Evolutionary conservation across 2,888 invertebrate species (phyloP), one percentile per base, ranked within the genome.

Genomic region (Melieria omissa): DNA sequence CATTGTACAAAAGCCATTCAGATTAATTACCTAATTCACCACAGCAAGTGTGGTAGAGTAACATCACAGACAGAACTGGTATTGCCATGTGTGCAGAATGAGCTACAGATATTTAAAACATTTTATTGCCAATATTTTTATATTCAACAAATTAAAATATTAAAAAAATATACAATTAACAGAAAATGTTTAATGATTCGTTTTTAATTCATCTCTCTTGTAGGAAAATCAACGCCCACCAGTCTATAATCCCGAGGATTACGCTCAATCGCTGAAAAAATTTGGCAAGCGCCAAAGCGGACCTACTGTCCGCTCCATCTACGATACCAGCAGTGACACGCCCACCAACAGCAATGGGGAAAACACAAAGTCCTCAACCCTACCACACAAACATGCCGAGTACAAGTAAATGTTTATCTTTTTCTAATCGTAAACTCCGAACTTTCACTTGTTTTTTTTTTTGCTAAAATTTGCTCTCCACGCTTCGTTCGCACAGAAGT

Each of bases 221-320:
- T 42, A 94, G 93, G 94, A 95, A 83, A 93, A 94, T 79, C 92
- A 94, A 81, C 90, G 95, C 58, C 95, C 96, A 46, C 96, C 96
- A 0, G 92, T 95, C 16, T 96, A 95, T 89, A 96, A 96, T 84
- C 93, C 96, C 0, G 96, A 96, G 85, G 96, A 96, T 86, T 96
- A 96, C 85, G 93, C 93, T 4, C 89, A 91, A 4, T 93, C 94
- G 0, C 86, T 95, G 74, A 91, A 92, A 83, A 94, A 95, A 89
- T 95, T 93, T 91, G 93, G 93, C 73, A 83, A 85, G 78, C 80
- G 84, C 47, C 83, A 81, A 76, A 81, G 74, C 66, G 80, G 80
- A 29, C 76, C 77, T 44, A 80, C 80, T 74, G 81, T 80, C 47
- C 84, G 82, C 60, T 86, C 87, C 5, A 87, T 87, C 49, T 87